Evolutionary conservation across 2,113 vertebrate species (phyloP).

Genomic region (Pelecanus crispus): DNA sequence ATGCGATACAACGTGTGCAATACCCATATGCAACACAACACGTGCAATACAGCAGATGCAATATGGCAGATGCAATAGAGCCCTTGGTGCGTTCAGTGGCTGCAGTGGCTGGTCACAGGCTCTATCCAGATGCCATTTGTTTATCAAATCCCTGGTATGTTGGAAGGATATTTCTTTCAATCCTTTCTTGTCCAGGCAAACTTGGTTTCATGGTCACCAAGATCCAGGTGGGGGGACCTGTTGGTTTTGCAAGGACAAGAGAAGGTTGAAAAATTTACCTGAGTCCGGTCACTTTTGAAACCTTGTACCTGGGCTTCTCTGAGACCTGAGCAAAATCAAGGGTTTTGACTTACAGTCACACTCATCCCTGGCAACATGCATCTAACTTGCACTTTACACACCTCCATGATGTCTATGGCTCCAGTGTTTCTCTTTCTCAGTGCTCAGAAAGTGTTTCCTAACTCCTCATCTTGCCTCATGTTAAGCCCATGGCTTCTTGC

Average conservation of each 20-base stretch:
- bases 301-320: neutral
- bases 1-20: accelerated
- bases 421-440: neutral
- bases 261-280: neutral
- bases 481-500: neutral
- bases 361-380: neutral
- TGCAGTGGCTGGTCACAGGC: neutral
- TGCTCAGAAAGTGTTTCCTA: neutral
- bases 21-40: neutral
- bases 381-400: neutral
- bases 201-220: neutral
- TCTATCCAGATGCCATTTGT: no score
- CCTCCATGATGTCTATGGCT: accelerated
- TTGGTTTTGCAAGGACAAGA: neutral
- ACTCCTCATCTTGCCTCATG: neutral
- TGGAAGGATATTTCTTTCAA: neutral
- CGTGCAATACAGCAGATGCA: no score
- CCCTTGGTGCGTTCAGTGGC: neutral
- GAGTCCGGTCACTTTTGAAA: neutral
- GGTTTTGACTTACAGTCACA: neutral
- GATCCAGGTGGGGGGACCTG: neutral
- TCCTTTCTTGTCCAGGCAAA: neutral
- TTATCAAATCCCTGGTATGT: accelerated
- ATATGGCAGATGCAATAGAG: accelerated
- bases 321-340: neutral